Base-by-base conservation (phyloP, 2,888 invertebrate genomes). In the Notodonta dromedarius region DNA sequence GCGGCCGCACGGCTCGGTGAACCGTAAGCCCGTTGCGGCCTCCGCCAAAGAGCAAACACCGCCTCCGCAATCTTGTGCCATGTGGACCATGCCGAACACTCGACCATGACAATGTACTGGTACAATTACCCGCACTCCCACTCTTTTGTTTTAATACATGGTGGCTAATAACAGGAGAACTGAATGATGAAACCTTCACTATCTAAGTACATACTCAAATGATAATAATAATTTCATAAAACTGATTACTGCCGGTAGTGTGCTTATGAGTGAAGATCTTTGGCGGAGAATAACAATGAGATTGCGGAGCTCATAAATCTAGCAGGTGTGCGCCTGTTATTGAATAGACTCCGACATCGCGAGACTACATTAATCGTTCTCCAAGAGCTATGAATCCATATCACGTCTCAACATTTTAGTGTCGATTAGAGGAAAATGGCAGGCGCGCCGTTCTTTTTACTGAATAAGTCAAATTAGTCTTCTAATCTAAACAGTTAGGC, bases 51-150 rank as follows among this genome's bases (percentile, higher is more conserved):
- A 93, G 93, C 92, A 93, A 93, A 93, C 90, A 92, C 84, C 89
- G 93, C 89, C 89, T 91, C 84, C 90, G 87, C 91, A 92, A 92
- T 93, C 91, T 93, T 91, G 91, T 90, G 91, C 90, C 91, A 89
- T 87, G 90, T 84, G 87, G 91, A 93, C 92, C 92, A 88, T 90
- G 84, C 80, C 83, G 83, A 83, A 87, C 90, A 89, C 87, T 90
- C 86, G 85, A 86, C 90, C 89, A 86, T 86, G 86, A 89, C 88
- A 87, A 89, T 90, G 87, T 86, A 89, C 88, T 85, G 82, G 78
- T 86, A 86, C 86, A 86, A 90, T 90, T 89, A 89, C 85, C 84
- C 80, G 79, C 83, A 85, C 84, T 83, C 74, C 80, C 42, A 42
- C 42, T 42, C 8, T 42, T 42, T 42, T 42, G 42, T 42, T 42